Percentiles rank a stretch among this genome's conserved stretches.
These are phyloP conservation scores for Pyrrhopygopsis socrates DNA, from an alignment of 2,888 invertebrate genomes.

Conservation along the genomic window DNA sequence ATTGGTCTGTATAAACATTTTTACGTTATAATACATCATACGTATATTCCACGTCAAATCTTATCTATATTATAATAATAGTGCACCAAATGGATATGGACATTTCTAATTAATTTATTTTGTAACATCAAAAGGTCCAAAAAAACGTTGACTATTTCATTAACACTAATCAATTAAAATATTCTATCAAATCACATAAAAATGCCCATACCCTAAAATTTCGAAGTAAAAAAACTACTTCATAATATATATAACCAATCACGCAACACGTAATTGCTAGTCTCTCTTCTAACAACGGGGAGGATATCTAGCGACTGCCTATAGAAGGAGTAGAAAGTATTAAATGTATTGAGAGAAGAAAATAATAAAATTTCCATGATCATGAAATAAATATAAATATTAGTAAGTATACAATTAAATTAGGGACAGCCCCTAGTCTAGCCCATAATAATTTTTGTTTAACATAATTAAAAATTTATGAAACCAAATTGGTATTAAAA, in stretches of 20 bases:
- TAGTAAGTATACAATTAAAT: background rate
- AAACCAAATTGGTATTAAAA: constrained; percentile 31
- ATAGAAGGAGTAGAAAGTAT: constrained; percentile 24
- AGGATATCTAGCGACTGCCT: constrained; percentile 37
- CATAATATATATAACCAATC: constrained; percentile 32
- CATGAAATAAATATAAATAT: constrained; percentile 7
- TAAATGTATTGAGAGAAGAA: background rate
- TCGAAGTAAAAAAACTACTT: constrained; percentile 48
- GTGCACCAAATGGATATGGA: constrained; percentile 85
- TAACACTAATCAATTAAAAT: constrained; percentile 28
- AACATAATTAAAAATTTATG: constrained; percentile 38
- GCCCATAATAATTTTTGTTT: constrained; percentile 70
- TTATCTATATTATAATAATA: constrained; percentile 83
- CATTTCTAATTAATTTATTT: constrained; percentile 68
- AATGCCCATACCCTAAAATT: constrained; percentile 83
- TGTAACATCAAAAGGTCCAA: constrained; percentile 53
- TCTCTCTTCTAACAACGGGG: constrained; percentile 18
- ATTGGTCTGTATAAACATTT: constrained; percentile 87
- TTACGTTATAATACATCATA: constrained; percentile 77
- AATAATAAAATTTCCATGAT: constrained; percentile 14
- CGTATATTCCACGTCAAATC: constrained; percentile 79
- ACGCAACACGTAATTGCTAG: constrained; percentile 25
- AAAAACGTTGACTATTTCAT: constrained; percentile 37
- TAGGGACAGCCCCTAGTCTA: constrained; percentile 18
- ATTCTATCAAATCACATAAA: constrained; percentile 41